These are phyloP conservation scores for Nematopogon swammerdamellus DNA, from an alignment of 2,888 invertebrate species.

Conservation along the genomic window DNA sequence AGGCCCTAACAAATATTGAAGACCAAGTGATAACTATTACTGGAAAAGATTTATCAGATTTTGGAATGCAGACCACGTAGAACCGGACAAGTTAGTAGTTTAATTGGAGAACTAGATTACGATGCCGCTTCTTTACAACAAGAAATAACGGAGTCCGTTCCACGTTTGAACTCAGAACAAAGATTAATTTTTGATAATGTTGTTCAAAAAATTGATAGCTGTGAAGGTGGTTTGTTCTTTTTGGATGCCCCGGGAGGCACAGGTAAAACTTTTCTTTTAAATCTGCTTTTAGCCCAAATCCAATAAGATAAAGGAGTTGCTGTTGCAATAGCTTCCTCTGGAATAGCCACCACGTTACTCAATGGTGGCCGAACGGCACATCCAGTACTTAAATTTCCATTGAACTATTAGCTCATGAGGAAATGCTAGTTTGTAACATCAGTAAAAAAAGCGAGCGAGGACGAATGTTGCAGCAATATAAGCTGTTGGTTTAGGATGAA, in stretches of 20 bases:
- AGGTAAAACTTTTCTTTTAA: constrained; percentile 23
- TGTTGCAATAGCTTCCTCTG: constrained; percentile 18
- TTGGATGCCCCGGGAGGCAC: constrained; percentile 27
- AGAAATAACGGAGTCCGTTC: constrained; percentile 15
- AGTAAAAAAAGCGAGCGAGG: constrained; percentile 12
- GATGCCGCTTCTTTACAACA: constrained; percentile 13
- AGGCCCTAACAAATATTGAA: constrained; percentile 13
- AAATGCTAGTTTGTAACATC: constrained; percentile 14
- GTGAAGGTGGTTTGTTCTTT: neutral
- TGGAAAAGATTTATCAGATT: constrained; percentile 14
- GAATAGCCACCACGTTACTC: constrained; percentile 23
- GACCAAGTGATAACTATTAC: constrained; percentile 15
- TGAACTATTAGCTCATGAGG: constrained; percentile 11
- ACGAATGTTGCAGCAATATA: constrained; percentile 12
- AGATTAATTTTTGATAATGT: constrained; percentile 7
- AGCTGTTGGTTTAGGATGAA: constrained; percentile 15
- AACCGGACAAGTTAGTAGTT: constrained; percentile 13
- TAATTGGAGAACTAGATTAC: constrained; percentile 15
- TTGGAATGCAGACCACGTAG: constrained; percentile 13
- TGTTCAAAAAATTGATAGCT: too few relatives aligned
- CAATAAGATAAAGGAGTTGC: constrained; percentile 16
- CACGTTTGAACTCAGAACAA: constrained; percentile 14
- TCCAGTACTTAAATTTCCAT: constrained; percentile 4
- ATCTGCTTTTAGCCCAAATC: constrained; percentile 17
- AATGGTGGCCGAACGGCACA: constrained; percentile 14